Conservation (phyloP, 2,888 invertebrate genomes). For the Lydus trimaculatus region DNA sequence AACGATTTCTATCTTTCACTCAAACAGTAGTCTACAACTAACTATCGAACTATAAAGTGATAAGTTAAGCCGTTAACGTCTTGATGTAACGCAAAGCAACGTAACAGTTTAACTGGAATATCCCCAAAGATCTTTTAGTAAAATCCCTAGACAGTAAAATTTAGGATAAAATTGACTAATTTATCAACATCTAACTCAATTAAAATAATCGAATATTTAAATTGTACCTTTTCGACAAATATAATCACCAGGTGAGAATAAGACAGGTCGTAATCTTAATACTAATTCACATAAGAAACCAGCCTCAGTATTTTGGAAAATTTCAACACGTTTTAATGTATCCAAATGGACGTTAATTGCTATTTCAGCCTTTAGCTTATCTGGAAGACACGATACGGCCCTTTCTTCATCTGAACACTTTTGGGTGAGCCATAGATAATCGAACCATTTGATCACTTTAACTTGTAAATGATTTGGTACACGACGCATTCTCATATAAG, state of each 20-base stretch:
- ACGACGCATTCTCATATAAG: slow-evolving; percentile 96
- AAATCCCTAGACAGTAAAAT: slow-evolving; percentile 11
- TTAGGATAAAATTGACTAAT: slow-evolving; percentile 18
- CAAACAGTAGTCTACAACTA: not conserved
- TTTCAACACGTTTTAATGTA: slow-evolving; percentile 96
- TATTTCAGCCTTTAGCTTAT: slow-evolving; percentile 98
- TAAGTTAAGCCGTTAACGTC: slow-evolving; percentile 21
- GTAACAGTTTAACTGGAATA: not conserved
- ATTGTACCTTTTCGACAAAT: slow-evolving; percentile 83
- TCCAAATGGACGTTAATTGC: slow-evolving; percentile 99
- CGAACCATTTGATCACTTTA: slow-evolving; percentile 99
- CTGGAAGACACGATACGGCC: slow-evolving; percentile 93
- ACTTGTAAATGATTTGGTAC: slow-evolving; percentile 95
- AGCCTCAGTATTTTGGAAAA: slow-evolving; percentile 99
- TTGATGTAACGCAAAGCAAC: slow-evolving; percentile 16
- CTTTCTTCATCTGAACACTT: slow-evolving; percentile 98
- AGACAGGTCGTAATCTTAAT: slow-evolving; percentile 88
- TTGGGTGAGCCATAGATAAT: slow-evolving; percentile 98
- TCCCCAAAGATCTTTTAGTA: not conserved
- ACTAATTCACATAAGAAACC: slow-evolving; percentile 98
- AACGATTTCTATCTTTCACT: not conserved
- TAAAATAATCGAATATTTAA: slow-evolving; percentile 24
- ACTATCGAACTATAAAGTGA: slow-evolving; percentile 23
- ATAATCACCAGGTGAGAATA: slow-evolving; percentile 95
- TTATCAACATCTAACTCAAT: too few relatives aligned